Percentiles rank a stretch among this genome's conserved stretches.
phyloP scores from a whole-genome alignment of 2,113 vertebrate genomes.

The Sceloporus tristichus region DNA sequence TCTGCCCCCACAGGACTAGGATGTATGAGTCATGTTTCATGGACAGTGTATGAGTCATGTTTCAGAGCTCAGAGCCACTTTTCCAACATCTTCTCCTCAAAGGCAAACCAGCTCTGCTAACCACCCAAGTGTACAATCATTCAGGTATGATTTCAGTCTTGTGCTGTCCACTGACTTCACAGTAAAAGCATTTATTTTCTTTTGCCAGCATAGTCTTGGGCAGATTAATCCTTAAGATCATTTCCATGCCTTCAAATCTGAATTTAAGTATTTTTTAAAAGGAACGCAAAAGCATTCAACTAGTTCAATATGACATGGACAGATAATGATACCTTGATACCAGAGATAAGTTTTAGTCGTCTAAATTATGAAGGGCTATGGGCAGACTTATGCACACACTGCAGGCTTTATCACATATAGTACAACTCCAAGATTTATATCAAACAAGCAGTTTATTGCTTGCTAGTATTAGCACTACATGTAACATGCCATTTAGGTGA shows the following conservation, averaged over 20 bases:
- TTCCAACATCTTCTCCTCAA: not conserved
- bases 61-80: not conserved
- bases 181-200: not conserved
- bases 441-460: constrained; percentile 36
- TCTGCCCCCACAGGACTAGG: not conserved
- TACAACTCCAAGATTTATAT: not conserved
- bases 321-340: not conserved
- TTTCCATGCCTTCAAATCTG: not conserved
- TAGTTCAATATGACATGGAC: not conserved
- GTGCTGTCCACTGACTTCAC: not conserved
- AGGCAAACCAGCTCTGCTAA: no score
- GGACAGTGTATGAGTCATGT: not conserved
- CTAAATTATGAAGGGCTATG: not conserved
- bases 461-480: constrained; percentile 13
- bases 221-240: not conserved
- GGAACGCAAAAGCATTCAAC: not conserved
- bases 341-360: not conserved
- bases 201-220: no score
- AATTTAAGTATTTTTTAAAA: not conserved
- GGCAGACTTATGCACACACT: not conserved
- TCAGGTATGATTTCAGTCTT: not conserved
- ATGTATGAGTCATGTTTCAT: no score
- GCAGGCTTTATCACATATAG: not conserved
- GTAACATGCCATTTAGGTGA: not conserved
- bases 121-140: not conserved